Evolutionary conservation across 2,888 invertebrate species (phyloP), one percentile per base, ranked within the genome.

Genomic region (Trichopria drosophilae): DNA sequence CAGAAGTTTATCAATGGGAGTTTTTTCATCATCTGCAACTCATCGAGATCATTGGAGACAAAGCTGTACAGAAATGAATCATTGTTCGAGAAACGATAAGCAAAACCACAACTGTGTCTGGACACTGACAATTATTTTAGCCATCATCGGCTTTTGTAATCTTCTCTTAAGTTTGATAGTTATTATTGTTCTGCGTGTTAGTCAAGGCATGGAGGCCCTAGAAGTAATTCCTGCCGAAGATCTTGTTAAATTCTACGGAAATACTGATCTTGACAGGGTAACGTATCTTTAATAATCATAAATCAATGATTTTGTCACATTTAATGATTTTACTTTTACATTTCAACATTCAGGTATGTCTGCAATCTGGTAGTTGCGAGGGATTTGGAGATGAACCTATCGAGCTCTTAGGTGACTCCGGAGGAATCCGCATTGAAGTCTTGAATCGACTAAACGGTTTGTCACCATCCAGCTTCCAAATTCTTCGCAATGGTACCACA

Each of bases 191-290:
- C 72, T 93, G 32, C 79, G 88, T 50, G 80, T 93, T 51, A 90
- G 90, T 0, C 84, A 84, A 69, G 91, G 91, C 6, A 87, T 93
- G 83, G 88, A 92, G 67, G 88, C 89, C 59, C 81, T 93, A 75
- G 93, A 93, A 74, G 80, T 92, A 36, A 82, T 91, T 50, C 83
- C 86, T 1, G 86, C 87, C 43, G 83, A 85, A 53, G 82, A 84
- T 53, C 80, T 88, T 0, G 78, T 91, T 0, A 92, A 91, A 69
- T 87, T 93, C 69, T 87, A 84, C 55, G 92, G 92, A 0, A 78
- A 82, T 32, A 82, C 88, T 0, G 88, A 90, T 68, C 77, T 93
- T 58, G 90, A 89, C 62, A 83, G 85, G 53, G 79, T 92, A 58
- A 63, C 57, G 29, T 31, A 35, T 18, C 20, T 40, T 4, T 35